Conservation (phyloP, 2,113 vertebrate species). For the Oryzias melastigma region DNA sequence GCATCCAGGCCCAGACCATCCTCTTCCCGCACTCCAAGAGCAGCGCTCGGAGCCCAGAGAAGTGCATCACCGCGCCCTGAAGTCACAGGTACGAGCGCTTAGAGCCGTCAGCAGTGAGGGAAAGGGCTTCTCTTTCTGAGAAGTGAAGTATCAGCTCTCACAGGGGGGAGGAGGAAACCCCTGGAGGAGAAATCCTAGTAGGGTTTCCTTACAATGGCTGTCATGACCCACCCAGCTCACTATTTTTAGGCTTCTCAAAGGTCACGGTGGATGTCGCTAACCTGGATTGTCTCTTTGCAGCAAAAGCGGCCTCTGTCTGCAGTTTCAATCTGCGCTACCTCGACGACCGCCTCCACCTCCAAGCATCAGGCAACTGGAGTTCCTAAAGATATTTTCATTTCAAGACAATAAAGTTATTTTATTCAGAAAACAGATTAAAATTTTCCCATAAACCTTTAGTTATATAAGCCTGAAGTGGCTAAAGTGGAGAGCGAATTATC, state of each 20-base stretch:
- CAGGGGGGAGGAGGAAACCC: slow-evolving; percentile 41
- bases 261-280: background rate
- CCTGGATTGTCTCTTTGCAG: background rate
- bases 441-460: too few relatives aligned
- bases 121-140: slow-evolving; percentile 33
- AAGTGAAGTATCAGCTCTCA: slow-evolving; percentile 39
- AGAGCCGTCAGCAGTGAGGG: slow-evolving; percentile 4
- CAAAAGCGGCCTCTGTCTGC: slow-evolving; percentile 11
- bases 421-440: too few relatives aligned
- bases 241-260: slow-evolving; percentile 47
- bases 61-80: slow-evolving; percentile 62
- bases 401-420: too few relatives aligned
- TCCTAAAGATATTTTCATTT: too few relatives aligned
- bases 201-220: slow-evolving; percentile 28
- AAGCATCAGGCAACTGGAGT: slow-evolving; percentile 9
- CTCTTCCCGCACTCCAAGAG: slow-evolving; percentile 41
- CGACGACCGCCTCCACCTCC: slow-evolving; percentile 16
- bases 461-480: too few relatives aligned
- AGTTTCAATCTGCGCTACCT: slow-evolving; percentile 33
- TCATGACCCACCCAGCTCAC: slow-evolving; percentile 36
- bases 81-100: slow-evolving; percentile 10
- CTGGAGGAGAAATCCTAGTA: slow-evolving; percentile 40
- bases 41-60: slow-evolving; percentile 47
- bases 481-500: too few relatives aligned
- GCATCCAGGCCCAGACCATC: slow-evolving; percentile 64